Evolutionary conservation across 2,888 invertebrate species (phyloP).

Genomic region (Tenodera sinensis): DNA sequence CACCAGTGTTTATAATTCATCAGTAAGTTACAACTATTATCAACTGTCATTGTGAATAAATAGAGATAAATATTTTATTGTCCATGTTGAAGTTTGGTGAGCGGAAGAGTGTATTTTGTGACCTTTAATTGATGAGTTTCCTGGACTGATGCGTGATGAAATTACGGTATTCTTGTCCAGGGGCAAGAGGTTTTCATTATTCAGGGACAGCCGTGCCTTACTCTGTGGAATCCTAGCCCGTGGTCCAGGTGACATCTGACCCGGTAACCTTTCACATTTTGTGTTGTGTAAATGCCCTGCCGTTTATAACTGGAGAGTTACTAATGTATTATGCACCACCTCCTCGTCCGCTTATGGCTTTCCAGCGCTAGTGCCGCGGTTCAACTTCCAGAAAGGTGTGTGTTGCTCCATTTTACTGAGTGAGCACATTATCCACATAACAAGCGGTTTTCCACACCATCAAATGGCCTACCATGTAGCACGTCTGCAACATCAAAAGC

Average conservation of each 20-base stretch:
- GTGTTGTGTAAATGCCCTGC: background rate
- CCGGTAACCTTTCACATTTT: background rate
- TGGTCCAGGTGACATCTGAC: background rate
- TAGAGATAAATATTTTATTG: too few species aligned
- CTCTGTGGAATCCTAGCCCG: background rate
- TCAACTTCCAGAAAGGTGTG: background rate
- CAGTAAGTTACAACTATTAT: too few species aligned
- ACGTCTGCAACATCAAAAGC: background rate
- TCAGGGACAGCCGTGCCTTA: background rate
- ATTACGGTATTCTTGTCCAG: background rate
- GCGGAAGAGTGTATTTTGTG: too few species aligned
- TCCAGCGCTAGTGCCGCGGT: background rate
- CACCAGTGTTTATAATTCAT: too few species aligned
- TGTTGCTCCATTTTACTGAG: background rate
- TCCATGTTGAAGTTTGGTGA: too few species aligned
- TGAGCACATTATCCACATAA: background rate
- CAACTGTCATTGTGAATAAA: too few species aligned
- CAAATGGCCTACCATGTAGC: background rate
- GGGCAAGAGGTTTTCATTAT: background rate
- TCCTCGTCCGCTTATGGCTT: background rate
- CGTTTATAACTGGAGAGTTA: constrained; percentile 30
- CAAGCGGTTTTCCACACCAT: background rate
- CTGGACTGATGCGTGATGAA: background rate
- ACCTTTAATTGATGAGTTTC: background rate
- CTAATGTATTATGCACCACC: constrained; percentile 20